Conservation (phyloP, 1,140 invertebrate species). For the Amphibalanus amphitrite region DNA sequence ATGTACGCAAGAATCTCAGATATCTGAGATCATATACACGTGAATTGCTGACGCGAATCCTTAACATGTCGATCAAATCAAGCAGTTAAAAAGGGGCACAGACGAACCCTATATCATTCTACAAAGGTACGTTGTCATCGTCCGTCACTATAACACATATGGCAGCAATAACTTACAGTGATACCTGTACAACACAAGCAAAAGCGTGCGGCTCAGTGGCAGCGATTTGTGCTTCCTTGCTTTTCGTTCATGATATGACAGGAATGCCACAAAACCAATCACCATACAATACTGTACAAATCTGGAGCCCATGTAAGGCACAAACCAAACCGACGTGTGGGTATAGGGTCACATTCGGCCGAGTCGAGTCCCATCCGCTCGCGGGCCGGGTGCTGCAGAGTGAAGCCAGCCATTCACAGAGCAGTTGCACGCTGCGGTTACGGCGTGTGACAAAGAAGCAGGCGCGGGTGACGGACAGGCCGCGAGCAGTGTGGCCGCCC, state of each 20-base stretch:
- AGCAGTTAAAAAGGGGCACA: not conserved
- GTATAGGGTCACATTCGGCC: not conserved
- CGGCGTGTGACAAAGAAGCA: not conserved
- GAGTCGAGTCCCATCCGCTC: not conserved
- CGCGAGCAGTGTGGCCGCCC: not conserved
- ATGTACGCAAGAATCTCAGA: not conserved
- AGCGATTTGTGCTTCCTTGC: not conserved
- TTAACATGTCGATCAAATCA: not conserved
- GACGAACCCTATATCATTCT: not conserved
- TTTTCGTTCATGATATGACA: not conserved
- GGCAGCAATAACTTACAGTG: not conserved
- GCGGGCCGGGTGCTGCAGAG: not conserved
- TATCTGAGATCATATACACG: not conserved
- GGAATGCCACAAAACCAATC: not conserved
- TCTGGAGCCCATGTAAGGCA: not conserved
- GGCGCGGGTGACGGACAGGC: not conserved
- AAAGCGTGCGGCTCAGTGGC: not conserved
- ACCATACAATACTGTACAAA: not conserved
- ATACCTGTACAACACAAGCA: not conserved
- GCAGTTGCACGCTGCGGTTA: not conserved
- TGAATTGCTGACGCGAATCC: not conserved
- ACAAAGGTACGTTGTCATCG: not conserved
- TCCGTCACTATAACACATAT: not conserved
- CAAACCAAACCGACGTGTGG: not conserved
- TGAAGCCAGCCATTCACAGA: not conserved